phyloP scores from a whole-genome alignment of 2,113 vertebrate genomes.

The Rhinolophus ferrumequinum region DNA sequence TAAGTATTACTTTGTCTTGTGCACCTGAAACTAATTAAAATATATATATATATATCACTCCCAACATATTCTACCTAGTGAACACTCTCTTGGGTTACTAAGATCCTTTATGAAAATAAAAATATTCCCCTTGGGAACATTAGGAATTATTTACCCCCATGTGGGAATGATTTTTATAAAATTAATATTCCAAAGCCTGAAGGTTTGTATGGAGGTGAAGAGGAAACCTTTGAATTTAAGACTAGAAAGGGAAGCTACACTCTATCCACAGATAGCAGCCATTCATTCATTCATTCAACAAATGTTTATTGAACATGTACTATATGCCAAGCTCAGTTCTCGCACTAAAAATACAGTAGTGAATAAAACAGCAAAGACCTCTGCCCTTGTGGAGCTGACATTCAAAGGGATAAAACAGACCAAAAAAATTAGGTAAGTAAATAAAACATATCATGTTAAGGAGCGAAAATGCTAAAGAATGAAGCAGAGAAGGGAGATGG shows the following conservation, averaged over 20 bases:
- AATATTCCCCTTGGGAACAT: neutral
- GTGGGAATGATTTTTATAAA: neutral
- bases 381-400: neutral
- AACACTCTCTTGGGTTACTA: neutral
- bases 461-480: neutral
- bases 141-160: neutral
- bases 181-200: neutral
- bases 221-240: neutral
- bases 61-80: neutral
- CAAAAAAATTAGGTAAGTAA: neutral
- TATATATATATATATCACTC: no score
- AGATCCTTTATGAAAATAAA: slow-evolving; percentile 29
- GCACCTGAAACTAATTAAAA: no score
- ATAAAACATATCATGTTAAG: neutral
- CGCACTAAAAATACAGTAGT: neutral
- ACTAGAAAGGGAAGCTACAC: neutral
- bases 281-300: neutral
- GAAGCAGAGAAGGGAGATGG: neutral
- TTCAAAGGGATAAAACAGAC: neutral
- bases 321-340: neutral
- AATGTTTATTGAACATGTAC: neutral
- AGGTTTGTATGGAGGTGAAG: neutral
- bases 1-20: no score
- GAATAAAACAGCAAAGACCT: neutral
- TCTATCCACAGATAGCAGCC: neutral